Conservation (phyloP, 2,113 vertebrate species). For the Toxotes chatareus region DNA sequence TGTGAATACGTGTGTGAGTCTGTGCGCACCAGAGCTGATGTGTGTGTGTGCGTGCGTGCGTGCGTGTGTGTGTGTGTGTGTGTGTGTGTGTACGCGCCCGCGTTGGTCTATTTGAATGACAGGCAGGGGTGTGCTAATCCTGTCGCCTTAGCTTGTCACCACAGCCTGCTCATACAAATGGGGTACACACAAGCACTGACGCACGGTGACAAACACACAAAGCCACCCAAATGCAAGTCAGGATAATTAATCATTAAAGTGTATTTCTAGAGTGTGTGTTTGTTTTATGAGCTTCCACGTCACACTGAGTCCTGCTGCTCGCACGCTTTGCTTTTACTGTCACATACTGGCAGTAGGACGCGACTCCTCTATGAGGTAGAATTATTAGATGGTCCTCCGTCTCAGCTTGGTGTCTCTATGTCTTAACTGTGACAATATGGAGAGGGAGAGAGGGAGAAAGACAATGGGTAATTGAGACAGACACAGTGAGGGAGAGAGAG, state of each 20-base stretch:
- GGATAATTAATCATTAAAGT: conserved; percentile 59
- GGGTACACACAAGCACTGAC: conserved; percentile 22
- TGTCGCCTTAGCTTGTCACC: conserved; percentile 31
- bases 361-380: conserved; percentile 40
- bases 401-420: conserved; percentile 51
- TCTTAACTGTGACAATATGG: conserved; percentile 63
- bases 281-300: conserved; percentile 16
- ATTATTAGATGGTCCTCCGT: conserved; percentile 53
- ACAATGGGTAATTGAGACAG: conserved; percentile 69
- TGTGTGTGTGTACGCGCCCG: no score
- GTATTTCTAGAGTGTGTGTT: conserved; percentile 29
- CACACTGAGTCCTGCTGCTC: conserved; percentile 16
- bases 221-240: conserved; percentile 18
- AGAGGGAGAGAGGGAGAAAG: conserved; percentile 46
- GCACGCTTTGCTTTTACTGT: conserved; percentile 36
- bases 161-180: conserved; percentile 40
- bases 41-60: no score
- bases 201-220: conserved; percentile 36
- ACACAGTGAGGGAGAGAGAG: conserved; percentile 42
- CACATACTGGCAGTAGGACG: conserved; percentile 39
- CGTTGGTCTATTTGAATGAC: conserved; percentile 35
- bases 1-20: neutral
- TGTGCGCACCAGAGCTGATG: conserved; percentile 1
- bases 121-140: conserved; percentile 45
- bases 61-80: no score